Percentiles rank a stretch among this genome's conserved stretches.
These are phyloP conservation scores for Cosmopolites sordidus DNA, from an alignment of 2,888 invertebrate genomes.

Conservation along the genomic window DNA sequence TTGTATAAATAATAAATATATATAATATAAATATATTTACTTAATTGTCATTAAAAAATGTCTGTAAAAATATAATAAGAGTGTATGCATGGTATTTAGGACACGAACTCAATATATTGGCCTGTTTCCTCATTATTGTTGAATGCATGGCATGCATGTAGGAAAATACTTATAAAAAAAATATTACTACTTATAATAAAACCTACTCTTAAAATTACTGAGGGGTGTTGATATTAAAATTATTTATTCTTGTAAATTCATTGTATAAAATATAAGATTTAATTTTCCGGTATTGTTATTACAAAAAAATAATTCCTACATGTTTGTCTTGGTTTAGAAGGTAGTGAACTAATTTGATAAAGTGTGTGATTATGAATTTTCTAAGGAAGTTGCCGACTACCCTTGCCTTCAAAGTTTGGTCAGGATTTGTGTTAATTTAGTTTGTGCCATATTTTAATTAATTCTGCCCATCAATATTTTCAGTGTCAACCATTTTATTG, in stretches of 20 bases:
- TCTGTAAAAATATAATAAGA: constrained; percentile 43
- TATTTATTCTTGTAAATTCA: constrained; percentile 43
- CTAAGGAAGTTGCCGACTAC: constrained; percentile 39
- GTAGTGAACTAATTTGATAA: constrained; percentile 48
- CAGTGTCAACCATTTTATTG: no score
- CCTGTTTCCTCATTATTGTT: constrained; percentile 48
- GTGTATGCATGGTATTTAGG: constrained; percentile 46
- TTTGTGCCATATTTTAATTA: constrained; percentile 35
- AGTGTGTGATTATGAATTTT: constrained; percentile 44
- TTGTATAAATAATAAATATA: constrained; percentile 37
- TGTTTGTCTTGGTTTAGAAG: constrained; percentile 40
- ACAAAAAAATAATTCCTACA: constrained; percentile 35
- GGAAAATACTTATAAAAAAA: constrained; percentile 33
- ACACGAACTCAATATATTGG: constrained; percentile 40
- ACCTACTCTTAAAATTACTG: constrained; percentile 30
- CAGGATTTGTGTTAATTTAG: constrained; percentile 24
- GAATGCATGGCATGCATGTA: constrained; percentile 45
- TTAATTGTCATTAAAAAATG: constrained; percentile 43
- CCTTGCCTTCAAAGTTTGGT: constrained; percentile 40
- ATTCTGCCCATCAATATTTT: not conserved
- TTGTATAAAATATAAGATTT: constrained; percentile 32
- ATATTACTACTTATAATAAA: constrained; percentile 33
- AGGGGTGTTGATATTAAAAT: constrained; percentile 40
- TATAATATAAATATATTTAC: constrained; percentile 43
- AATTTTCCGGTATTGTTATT: no score